A percentile compares a stretch with the other conserved stretches of the same genome.
Evolutionary conservation across 2,888 invertebrate species (phyloP).

Genomic region (Schrankia costaestrigalis): DNA sequence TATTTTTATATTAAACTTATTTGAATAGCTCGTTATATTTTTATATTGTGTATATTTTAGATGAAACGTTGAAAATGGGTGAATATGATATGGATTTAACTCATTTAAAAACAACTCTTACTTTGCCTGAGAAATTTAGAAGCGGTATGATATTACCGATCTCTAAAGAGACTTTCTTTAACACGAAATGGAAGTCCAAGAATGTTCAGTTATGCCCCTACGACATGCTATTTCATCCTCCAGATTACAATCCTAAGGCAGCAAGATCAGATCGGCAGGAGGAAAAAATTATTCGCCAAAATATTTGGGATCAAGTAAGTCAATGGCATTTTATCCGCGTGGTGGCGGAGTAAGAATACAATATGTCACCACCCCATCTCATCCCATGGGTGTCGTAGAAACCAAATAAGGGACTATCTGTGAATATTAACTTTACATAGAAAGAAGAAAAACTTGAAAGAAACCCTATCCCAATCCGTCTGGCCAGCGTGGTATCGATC

Average conservation of each 20-base stretch:
- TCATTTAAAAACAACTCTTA: slow-evolving; percentile 10
- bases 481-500: no score
- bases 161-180: slow-evolving; percentile 60
- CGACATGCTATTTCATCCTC: slow-evolving; percentile 72
- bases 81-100: background rate
- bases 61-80: no score
- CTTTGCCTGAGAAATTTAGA: slow-evolving; percentile 39
- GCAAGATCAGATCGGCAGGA: slow-evolving; percentile 67
- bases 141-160: slow-evolving; percentile 66
- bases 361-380: no score
- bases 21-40: no score
- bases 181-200: slow-evolving; percentile 57
- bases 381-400: no score
- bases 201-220: slow-evolving; percentile 56
- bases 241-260: slow-evolving; percentile 68
- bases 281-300: slow-evolving; percentile 60
- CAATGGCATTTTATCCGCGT: background rate
- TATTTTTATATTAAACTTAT: no score
- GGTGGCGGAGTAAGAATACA: no score
- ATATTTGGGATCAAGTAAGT: slow-evolving; percentile 68
- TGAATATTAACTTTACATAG: no score
- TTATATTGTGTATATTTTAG: no score
- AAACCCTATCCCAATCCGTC: no score
- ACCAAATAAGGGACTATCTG: no score
- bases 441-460: no score